Conservation (phyloP, 2,113 vertebrate species). For the Brachyhypopomus occidentalis region DNA sequence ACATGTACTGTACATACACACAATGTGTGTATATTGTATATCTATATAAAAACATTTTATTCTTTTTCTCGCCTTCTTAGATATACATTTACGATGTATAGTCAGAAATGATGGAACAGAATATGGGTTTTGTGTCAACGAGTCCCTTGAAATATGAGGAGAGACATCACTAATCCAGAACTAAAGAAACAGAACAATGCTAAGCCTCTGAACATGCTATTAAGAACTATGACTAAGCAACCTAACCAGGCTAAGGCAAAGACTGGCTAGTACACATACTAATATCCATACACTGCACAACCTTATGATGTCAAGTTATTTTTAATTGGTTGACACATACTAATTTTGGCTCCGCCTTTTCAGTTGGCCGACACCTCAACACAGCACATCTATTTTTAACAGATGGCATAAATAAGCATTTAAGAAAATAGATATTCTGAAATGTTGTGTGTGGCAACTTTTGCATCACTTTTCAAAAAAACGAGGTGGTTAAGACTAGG, state of each 20-base stretch:
- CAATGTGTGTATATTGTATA: slow-evolving; percentile 46
- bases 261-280: slow-evolving; percentile 2
- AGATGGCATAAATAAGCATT: slow-evolving; percentile 24
- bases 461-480: slow-evolving; percentile 8
- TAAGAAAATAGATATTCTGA: slow-evolving; percentile 34
- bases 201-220: slow-evolving; percentile 25
- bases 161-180: slow-evolving; percentile 21
- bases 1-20: slow-evolving; percentile 49
- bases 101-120: slow-evolving; percentile 13
- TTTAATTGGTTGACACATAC: slow-evolving; percentile 11
- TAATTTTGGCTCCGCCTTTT: slow-evolving; percentile 30
- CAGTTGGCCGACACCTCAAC: not conserved
- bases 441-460: not conserved
- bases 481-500: not conserved
- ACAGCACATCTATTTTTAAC: slow-evolving; percentile 7
- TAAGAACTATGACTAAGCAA: slow-evolving; percentile 1
- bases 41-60: slow-evolving; percentile 47
- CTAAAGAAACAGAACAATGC: slow-evolving; percentile 20
- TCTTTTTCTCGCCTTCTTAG: slow-evolving; percentile 23
- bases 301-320: slow-evolving; percentile 32
- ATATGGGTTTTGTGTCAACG: not conserved
- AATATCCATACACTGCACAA: slow-evolving; percentile 10
- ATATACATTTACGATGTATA: slow-evolving; percentile 18
- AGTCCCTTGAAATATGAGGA: slow-evolving; percentile 21
- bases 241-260: slow-evolving; percentile 1